These are phyloP conservation scores for Brachyrhaphis roseni DNA, from an alignment of 2,797 vertebrate genomes.

Conservation along the genomic window DNA sequence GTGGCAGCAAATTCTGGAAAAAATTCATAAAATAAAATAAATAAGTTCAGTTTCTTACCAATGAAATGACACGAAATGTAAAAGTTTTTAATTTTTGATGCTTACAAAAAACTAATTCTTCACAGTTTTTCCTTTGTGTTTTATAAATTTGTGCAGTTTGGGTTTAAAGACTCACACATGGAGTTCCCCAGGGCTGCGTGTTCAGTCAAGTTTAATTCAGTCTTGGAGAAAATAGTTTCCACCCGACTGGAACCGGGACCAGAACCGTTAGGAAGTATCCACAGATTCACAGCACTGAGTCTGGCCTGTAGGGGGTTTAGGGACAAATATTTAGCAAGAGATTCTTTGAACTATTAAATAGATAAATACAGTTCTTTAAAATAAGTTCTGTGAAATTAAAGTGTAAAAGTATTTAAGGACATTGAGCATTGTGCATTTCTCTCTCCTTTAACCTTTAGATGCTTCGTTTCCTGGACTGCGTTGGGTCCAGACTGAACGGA, in stretches of 20 bases:
- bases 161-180: background rate
- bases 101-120: background rate
- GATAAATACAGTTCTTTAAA: no score
- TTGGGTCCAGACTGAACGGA: background rate
- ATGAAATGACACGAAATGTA: background rate
- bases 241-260: background rate
- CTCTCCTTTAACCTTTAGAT: background rate
- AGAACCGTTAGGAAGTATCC: accelerated
- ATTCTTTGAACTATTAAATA: no score
- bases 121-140: background rate
- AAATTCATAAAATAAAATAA: background rate
- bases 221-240: background rate
- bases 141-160: background rate
- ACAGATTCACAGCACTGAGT: no score
- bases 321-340: no score
- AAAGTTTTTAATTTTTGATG: background rate
- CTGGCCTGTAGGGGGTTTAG: no score
- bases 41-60: background rate
- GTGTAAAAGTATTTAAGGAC: background rate
- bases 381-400: background rate
- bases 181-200: background rate
- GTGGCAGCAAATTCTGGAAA: background rate
- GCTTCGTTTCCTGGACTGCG: background rate
- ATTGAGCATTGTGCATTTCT: background rate
- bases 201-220: background rate